phyloP scores from a whole-genome alignment of 2,888 invertebrate species.

The Aphelenchoides bicaudatus region DNA sequence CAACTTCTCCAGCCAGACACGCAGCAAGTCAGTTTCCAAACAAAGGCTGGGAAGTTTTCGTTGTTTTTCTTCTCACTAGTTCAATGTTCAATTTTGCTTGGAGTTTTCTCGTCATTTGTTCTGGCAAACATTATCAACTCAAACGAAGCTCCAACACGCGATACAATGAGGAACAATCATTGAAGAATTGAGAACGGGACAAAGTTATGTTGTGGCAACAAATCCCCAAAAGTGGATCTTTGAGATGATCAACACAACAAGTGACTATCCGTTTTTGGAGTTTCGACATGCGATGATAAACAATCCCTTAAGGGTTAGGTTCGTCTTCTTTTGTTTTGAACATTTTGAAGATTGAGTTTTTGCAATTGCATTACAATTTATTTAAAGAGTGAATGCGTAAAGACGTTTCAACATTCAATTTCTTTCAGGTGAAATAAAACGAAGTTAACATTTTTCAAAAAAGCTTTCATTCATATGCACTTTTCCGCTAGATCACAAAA shows the following conservation, averaged over 20 bases:
- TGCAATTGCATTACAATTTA: too few relatives aligned
- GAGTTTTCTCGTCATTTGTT: not conserved
- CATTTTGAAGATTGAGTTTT: too few relatives aligned
- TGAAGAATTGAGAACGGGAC: not conserved
- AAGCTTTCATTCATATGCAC: too few relatives aligned
- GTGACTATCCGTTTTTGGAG: not conserved
- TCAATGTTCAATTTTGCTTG: not conserved
- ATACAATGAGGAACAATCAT: not conserved
- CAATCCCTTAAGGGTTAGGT: too few relatives aligned
- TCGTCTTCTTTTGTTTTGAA: too few relatives aligned
- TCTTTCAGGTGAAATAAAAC: too few relatives aligned
- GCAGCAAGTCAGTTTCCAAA: not conserved
- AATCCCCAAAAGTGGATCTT: slow-evolving; percentile 14
- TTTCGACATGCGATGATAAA: not conserved
- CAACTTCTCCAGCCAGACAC: slow-evolving; percentile 1
- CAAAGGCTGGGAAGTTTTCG: slow-evolving; percentile 9
- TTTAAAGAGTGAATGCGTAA: too few relatives aligned
- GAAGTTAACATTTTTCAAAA: too few relatives aligned
- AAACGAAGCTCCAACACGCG: not conserved
- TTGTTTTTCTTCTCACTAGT: slow-evolving; percentile 10
- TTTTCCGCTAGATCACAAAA: too few relatives aligned
- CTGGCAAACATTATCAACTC: slow-evolving; percentile 9
- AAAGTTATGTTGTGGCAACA: not conserved
- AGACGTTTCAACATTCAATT: too few relatives aligned
- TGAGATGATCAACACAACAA: slow-evolving; percentile 10